Conservation (phyloP, 2,888 invertebrate genomes). For the Pilophorus perplexus region DNA sequence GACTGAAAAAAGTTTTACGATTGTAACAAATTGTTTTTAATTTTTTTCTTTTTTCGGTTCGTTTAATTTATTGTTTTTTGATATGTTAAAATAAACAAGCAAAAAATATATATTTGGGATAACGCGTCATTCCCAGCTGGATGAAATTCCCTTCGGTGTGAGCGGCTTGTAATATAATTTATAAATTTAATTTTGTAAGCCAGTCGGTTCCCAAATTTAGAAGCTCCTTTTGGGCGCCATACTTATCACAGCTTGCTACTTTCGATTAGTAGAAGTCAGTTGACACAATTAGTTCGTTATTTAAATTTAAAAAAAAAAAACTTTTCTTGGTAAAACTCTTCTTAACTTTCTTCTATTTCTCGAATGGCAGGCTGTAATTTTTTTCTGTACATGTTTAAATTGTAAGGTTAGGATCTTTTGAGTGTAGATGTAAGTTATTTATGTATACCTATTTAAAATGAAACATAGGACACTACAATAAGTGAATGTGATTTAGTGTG, state of each 20-base stretch:
- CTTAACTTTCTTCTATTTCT: constrained; percentile 47
- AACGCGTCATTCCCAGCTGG: no score
- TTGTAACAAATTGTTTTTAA: constrained; percentile 5
- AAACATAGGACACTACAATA: constrained; percentile 26
- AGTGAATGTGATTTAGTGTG: constrained; percentile 41
- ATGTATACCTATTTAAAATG: constrained; percentile 46
- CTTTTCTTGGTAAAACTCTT: constrained; percentile 29
- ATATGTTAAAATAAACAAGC: not conserved
- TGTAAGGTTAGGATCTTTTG: constrained; percentile 35
- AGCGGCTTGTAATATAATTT: constrained; percentile 21
- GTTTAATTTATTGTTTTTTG: constrained; percentile 9
- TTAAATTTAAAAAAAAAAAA: constrained; percentile 28
- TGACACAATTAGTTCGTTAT: constrained; percentile 35
- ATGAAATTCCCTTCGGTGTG: no score
- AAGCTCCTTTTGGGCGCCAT: constrained; percentile 37
- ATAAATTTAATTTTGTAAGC: constrained; percentile 26
- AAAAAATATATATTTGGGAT: no score
- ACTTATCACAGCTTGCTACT: constrained; percentile 45
- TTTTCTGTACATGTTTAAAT: constrained; percentile 38
- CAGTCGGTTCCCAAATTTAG: constrained; percentile 37
- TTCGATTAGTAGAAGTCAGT: constrained; percentile 48
- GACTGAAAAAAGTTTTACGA: constrained; percentile 12
- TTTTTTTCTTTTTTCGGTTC: constrained; percentile 11
- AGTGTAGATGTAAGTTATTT: constrained; percentile 45
- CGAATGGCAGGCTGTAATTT: constrained; percentile 48